Conservation (phyloP, 1,140 invertebrate genomes). For the Drosophila eugracilis region DNA sequence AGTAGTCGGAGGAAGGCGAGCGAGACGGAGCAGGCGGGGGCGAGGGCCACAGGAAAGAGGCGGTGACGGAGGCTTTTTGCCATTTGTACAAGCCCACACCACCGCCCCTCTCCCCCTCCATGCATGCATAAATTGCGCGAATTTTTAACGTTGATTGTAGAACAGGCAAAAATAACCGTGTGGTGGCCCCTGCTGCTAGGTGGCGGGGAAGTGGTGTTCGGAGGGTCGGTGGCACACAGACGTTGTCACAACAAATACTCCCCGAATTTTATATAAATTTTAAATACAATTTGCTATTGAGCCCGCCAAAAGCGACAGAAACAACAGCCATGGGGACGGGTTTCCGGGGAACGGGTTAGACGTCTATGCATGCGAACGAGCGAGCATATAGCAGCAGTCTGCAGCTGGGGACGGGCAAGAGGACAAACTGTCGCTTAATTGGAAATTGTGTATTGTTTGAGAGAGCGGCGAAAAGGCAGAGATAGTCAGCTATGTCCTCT, state of each 20-base stretch:
- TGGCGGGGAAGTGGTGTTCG: not conserved
- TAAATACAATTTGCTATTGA: conserved; percentile 82
- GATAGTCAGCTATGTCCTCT: conserved; percentile 4
- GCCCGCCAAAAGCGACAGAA: conserved; percentile 43
- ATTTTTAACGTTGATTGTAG: conserved; percentile 80
- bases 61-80: conserved; percentile 50
- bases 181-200: conserved; percentile 23
- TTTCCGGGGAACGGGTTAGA: conserved; percentile 27
- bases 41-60: conserved; percentile 49
- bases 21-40: too few relatives aligned
- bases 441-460: conserved; percentile 73
- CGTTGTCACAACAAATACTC: conserved; percentile 76
- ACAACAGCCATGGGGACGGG: conserved; percentile 33
- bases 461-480: conserved; percentile 32
- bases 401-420: conserved; percentile 3
- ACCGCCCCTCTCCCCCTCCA: conserved; percentile 42
- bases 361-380: conserved; percentile 4
- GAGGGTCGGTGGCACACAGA: conserved; percentile 40
- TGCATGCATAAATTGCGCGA: conserved; percentile 81
- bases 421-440: conserved; percentile 74
- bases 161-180: conserved; percentile 68
- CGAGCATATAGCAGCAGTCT: not conserved
- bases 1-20: not conserved
- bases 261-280: conserved; percentile 81
- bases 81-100: conserved; percentile 36